phyloP scores from a whole-genome alignment of 2,888 invertebrate species.

The Nemotelus nigrinus region DNA sequence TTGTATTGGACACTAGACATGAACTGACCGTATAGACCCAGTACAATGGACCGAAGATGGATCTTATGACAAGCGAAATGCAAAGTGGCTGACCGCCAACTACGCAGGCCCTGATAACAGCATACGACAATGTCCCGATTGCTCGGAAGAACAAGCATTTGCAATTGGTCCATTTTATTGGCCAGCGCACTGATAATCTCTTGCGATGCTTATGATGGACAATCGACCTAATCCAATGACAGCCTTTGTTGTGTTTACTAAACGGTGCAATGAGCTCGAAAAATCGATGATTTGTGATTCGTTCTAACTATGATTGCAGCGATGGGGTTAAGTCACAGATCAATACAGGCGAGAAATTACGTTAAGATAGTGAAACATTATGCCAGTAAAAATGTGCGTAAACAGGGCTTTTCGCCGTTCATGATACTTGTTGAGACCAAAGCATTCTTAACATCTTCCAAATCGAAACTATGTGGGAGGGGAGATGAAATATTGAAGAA shows the following conservation, averaged over 20 bases:
- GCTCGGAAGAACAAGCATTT: slow-evolving; percentile 6
- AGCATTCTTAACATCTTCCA: too few species aligned
- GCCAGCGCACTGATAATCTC: slow-evolving; percentile 14
- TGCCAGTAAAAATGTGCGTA: background rate
- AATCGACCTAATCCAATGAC: slow-evolving; percentile 31
- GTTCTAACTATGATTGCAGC: slow-evolving; percentile 14
- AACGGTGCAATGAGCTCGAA: slow-evolving; percentile 2
- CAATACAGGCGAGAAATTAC: slow-evolving; percentile 20
- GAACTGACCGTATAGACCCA: background rate
- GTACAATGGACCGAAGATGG: background rate
- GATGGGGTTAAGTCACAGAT: slow-evolving; percentile 29
- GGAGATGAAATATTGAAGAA: too few species aligned
- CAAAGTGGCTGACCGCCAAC: slow-evolving; percentile 11
- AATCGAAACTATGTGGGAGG: too few species aligned
- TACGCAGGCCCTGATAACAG: slow-evolving; percentile 21
- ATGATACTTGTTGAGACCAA: too few species aligned
- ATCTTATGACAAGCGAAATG: background rate
- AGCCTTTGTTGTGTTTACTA: slow-evolving; percentile 20
- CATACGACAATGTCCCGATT: background rate
- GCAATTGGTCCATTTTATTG: slow-evolving; percentile 18
- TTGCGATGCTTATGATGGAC: slow-evolving; percentile 8
- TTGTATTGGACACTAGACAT: slow-evolving; percentile 38
- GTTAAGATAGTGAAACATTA: slow-evolving; percentile 30
- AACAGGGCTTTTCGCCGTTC: background rate
- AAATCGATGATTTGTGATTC: slow-evolving; percentile 25